Conservation (phyloP, 2,888 invertebrate genomes). For the Anarsia innoxiella region DNA sequence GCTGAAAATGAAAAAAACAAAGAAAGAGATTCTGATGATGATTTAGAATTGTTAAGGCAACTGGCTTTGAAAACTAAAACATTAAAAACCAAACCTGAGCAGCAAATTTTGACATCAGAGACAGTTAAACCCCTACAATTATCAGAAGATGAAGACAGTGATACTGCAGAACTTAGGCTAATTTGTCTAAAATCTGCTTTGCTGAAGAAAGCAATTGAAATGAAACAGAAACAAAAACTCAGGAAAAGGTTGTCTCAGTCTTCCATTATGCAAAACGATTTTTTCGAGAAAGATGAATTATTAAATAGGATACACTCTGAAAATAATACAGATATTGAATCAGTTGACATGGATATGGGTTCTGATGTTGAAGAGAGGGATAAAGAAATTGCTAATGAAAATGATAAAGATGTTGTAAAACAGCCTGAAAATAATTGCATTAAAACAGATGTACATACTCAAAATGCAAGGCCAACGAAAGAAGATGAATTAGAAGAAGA, state of each 20-base stretch:
- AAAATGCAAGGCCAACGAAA: conserved; percentile 13
- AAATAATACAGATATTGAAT: conserved; percentile 65
- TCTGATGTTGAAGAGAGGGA: conserved; percentile 58
- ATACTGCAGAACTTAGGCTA: conserved; percentile 76
- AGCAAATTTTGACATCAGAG: conserved; percentile 17
- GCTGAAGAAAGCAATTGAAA: conserved; percentile 77
- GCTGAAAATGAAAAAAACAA: conserved; percentile 18
- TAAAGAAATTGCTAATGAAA: conserved; percentile 33
- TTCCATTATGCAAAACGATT: conserved; percentile 42
- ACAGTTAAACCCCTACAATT: conserved; percentile 23
- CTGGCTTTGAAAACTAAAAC: conserved; percentile 63
- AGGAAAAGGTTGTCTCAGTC: conserved; percentile 53
- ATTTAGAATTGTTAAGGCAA: conserved; percentile 58
- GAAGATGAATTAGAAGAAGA: conserved; percentile 73
- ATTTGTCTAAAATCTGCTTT: conserved; percentile 82
- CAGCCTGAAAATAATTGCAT: neutral
- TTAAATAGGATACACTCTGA: conserved; percentile 34
- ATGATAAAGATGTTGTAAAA: neutral
- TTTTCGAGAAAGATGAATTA: conserved; percentile 29
- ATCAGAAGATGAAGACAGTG: conserved; percentile 74
- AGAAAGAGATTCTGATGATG: conserved; percentile 59
- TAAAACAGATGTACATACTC: neutral
- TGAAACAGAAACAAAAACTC: conserved; percentile 64
- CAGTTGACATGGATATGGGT: conserved; percentile 71
- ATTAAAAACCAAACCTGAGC: conserved; percentile 30